Evolutionary conservation across 1,140 invertebrate genomes (phyloP).

Genomic region (Macrobrachium nipponense): DNA sequence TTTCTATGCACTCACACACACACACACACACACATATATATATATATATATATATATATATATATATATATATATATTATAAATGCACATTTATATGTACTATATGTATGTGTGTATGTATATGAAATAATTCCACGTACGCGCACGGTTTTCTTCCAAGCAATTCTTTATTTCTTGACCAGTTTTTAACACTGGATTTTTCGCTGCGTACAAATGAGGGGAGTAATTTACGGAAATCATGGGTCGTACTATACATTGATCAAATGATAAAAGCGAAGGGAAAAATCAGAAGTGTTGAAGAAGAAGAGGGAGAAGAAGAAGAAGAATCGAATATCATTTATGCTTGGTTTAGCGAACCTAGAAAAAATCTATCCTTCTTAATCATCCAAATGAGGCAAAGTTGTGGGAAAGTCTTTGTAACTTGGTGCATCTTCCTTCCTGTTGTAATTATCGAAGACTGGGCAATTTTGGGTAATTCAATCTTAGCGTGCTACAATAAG

Average conservation of each 20-base stretch:
- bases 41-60: not conserved
- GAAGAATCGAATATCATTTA: constrained; percentile 24
- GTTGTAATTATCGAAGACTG: constrained; percentile 58
- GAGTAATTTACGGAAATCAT: too few relatives aligned
- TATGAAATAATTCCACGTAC: not conserved
- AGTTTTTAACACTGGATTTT: not conserved
- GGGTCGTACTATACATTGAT: too few relatives aligned
- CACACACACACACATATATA: not conserved
- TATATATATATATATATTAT: not conserved
- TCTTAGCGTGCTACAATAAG: constrained; percentile 61
- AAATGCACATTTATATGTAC: not conserved
- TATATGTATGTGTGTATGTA: not conserved
- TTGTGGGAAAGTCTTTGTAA: constrained; percentile 52
- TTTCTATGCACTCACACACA: too few relatives aligned
- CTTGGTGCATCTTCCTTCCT: constrained; percentile 55
- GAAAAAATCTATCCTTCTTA: constrained; percentile 45
- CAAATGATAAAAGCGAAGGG: constrained; percentile 4
- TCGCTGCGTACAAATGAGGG: too few relatives aligned
- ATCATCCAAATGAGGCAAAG: constrained; percentile 40
- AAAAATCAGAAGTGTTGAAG: not conserved
- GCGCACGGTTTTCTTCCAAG: not conserved
- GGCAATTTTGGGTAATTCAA: constrained; percentile 59
- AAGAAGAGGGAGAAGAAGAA: not conserved
- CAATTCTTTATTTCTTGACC: constrained; percentile 14
- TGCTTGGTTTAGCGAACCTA: not conserved